Evolutionary conservation across 2,888 invertebrate genomes (phyloP), one percentile per base, ranked within the genome.

Genomic region (Tortrix viridana): DNA sequence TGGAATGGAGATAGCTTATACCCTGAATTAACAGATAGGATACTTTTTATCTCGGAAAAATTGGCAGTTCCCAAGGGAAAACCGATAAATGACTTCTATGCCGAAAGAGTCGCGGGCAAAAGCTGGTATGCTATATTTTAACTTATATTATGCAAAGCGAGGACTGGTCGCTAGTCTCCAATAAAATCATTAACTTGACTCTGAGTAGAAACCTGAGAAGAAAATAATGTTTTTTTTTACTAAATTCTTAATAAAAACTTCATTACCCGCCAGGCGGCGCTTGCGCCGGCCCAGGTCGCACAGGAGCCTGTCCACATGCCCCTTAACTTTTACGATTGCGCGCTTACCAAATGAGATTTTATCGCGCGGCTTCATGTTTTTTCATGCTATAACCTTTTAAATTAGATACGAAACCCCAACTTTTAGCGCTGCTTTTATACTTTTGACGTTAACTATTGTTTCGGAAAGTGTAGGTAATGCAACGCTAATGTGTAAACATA

Each of bases 331-430:
- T 82, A 81, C 77, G 82, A 82, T 50, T 50, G 37, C 37, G 50
- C 67, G 32, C 65, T 70, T 70, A 65, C 73, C 70, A 81, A 82
- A 82, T 82, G 77, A 80, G 81, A 78, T 80, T 79, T 79, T 74
- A 76, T 77, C 71, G 70, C 32, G 18, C 65, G 46, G 68, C 60
- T 46, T 56, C 56, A 57, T 50, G 23, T 32, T 44, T 57, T 47
- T 52, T 46, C 37, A 37, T 38, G 52, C 52, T 50, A 41, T 52
- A 44, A 56, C 52, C 46, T 46, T 37, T 56, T 22, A 56, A 55
- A 49, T 61, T 61, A 55, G 61, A 61, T 55, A 32, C 55, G 60
- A 55, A 61, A 61, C 44, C 49, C 19, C 61, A 22, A 49, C 37
- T 41, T 18, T 19, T 41, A 49, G 48, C 49, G 48, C 20, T 19